Evolutionary conservation across 2,113 vertebrate genomes (phyloP).

Genomic region (Lepisosteus osseus): DNA sequence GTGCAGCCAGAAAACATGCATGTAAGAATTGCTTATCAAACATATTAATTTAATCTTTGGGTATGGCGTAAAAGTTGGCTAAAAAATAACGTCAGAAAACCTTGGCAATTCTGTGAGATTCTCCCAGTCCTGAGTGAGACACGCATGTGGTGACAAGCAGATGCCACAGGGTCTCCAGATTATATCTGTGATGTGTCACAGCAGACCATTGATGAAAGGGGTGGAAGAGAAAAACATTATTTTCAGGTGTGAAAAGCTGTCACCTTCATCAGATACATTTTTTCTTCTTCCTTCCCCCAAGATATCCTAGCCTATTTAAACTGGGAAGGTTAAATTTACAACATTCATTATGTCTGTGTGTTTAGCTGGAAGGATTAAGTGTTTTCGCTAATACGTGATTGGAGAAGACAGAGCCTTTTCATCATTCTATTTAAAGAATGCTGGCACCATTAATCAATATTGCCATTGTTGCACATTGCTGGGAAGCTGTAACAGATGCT

Average conservation of each 20-base stretch:
- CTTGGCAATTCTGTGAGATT: slow-evolving; percentile 70
- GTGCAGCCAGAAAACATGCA: too few relatives aligned
- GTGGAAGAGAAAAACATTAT: slow-evolving; percentile 83
- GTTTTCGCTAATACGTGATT: slow-evolving; percentile 48
- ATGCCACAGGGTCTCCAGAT: slow-evolving; percentile 82
- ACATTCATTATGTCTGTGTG: slow-evolving; percentile 79
- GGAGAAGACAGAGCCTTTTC: slow-evolving; percentile 58
- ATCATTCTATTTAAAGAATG: slow-evolving; percentile 51
- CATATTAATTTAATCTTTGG: slow-evolving; percentile 72
- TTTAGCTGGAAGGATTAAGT: slow-evolving; percentile 62
- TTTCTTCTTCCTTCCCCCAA: slow-evolving; percentile 58
- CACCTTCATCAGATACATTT: slow-evolving; percentile 88
- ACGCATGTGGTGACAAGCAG: slow-evolving; percentile 91
- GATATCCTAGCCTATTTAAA: slow-evolving; percentile 81
- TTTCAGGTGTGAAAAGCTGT: slow-evolving; percentile 94
- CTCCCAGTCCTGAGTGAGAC: slow-evolving; percentile 70
- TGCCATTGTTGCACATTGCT: slow-evolving; percentile 40
- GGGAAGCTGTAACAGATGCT: slow-evolving; percentile 41
- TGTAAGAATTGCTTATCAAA: too few relatives aligned
- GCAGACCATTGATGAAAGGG: slow-evolving; percentile 86
- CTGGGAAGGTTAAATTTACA: slow-evolving; percentile 84
- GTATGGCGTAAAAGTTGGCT: too few relatives aligned
- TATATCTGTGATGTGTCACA: slow-evolving; percentile 92
- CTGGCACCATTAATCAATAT: slow-evolving; percentile 58
- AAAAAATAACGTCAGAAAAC: slow-evolving; percentile 52